phyloP scores from a whole-genome alignment of 2,888 invertebrate species.

The Dryocosmus kuriphilus region DNA sequence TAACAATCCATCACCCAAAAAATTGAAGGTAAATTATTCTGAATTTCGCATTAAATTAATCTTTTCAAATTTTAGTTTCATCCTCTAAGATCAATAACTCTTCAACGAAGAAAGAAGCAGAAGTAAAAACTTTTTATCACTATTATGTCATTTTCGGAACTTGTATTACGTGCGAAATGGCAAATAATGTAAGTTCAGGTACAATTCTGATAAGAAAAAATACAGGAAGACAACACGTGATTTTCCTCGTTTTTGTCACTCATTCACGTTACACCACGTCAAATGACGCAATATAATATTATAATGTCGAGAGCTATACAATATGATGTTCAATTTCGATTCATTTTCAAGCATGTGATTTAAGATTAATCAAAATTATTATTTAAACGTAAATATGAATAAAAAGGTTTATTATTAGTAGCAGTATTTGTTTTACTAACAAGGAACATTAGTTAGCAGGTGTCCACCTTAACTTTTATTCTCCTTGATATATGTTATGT shows the following conservation, averaged over 20 bases:
- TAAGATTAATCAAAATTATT: not conserved
- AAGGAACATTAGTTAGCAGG: too few relatives aligned
- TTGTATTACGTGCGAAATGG: not conserved
- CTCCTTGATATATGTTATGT: too few relatives aligned
- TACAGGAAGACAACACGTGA: not conserved
- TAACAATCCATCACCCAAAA: not conserved
- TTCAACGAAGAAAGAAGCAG: not conserved
- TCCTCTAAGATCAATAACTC: not conserved
- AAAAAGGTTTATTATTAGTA: not conserved
- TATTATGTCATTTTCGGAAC: not conserved
- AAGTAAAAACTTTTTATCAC: not conserved
- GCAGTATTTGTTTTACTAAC: not conserved
- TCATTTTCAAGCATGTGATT: not conserved
- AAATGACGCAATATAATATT: not conserved
- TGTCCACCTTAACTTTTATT: too few relatives aligned
- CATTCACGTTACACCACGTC: not conserved
- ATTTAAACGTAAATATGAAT: not conserved
- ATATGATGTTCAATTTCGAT: not conserved
- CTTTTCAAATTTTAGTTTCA: not conserved
- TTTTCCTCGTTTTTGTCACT: too few relatives aligned
- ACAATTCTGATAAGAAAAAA: not conserved
- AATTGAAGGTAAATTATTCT: not conserved
- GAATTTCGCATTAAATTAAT: not conserved
- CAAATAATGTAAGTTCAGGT: not conserved
- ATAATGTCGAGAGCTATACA: not conserved